phyloP scores from a whole-genome alignment of 2,797 vertebrate genomes.

The Orestias chungarensis region DNA sequence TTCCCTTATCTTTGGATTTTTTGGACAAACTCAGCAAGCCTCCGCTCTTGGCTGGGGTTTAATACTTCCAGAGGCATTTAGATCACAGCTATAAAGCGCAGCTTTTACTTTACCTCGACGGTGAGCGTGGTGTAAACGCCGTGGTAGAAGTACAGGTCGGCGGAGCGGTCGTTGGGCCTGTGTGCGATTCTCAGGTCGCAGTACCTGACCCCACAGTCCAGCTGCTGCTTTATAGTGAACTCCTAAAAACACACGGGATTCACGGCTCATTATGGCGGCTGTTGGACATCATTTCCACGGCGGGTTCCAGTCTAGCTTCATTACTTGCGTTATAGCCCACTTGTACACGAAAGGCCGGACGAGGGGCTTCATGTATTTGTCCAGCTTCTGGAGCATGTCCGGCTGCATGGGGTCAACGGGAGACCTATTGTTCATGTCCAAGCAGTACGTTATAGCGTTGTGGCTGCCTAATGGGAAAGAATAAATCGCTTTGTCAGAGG shows the following conservation, averaged over 20 bases:
- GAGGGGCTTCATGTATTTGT: constrained; percentile 86
- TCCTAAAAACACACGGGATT: constrained; percentile 69
- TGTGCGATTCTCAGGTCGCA: constrained; percentile 92
- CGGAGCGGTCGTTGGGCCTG: constrained; percentile 81
- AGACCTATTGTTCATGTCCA: constrained; percentile 84
- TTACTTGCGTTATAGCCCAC: constrained; percentile 93
- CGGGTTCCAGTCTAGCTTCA: rapidly evolving
- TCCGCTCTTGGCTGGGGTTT: neutral
- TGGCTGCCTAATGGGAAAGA: constrained; percentile 85
- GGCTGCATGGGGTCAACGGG: constrained; percentile 84
- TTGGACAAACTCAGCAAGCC: neutral
- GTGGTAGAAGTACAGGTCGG: constrained; percentile 90
- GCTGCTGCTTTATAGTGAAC: constrained; percentile 83
- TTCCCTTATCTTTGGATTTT: neutral
- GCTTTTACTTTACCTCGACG: constrained; percentile 83
- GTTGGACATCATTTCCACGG: too few relatives aligned
- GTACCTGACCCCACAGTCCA: constrained; percentile 90
- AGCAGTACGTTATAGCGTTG: constrained; percentile 92
- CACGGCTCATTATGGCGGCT: neutral
- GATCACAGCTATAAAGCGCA: neutral
- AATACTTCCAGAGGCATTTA: neutral
- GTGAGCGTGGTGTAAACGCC: constrained; percentile 88
- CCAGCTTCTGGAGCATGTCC: constrained; percentile 85
- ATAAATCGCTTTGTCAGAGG: constrained; percentile 6
- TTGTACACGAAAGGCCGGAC: constrained; percentile 88